Base-by-base conservation (phyloP, 2,888 invertebrate genomes). In the Elmis aenea region DNA sequence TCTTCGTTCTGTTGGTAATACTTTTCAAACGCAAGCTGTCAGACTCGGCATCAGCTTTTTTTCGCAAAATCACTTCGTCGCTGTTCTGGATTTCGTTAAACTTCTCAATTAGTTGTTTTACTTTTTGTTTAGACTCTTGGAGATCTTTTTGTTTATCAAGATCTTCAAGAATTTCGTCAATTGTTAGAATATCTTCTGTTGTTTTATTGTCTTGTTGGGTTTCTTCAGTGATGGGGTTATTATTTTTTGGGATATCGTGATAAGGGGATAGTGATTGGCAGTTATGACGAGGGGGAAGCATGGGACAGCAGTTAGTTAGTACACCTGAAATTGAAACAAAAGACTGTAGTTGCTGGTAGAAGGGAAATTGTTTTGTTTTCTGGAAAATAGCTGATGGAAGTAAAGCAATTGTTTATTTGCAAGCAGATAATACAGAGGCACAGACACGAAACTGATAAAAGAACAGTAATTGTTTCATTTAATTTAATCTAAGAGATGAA, bases 151-250 rank as follows among this genome's bases (percentile, higher is more conserved):
- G 54, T 18, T 51, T 48, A 23, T 64, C 57, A 16, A 67, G 43
- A 31, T 65, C 63, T 13, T 57, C 48, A 20, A 67, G 46, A 20
- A 66, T 65, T 34, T 66, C 58, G 33, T 66, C 66, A 8, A 66
- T 53, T 9, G 55, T 59, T 26, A 55, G 45, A 15, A 55, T 23
- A 40, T 50, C 52, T 26, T 53, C 45, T 13, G 20, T 9, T 6
- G 3, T 3, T 10, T 5, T 30, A 13, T 13, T 28, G 4, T 40
- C 28, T 38, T 24, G 22, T 16, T 21, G 18, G 9, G 26, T 20
- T 11, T 16, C 6, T 15, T 12, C 5, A 8, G 13, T 26, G 2
- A 26, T 2, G n/a, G 50, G 55, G 16, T 57, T 43, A 33, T 55
- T 57, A 22, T 55, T 59, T 25, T 45, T 53, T n/a, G 61, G 61